Conservation (phyloP, 2,113 vertebrate genomes). For the Siniperca chuatsi region DNA sequence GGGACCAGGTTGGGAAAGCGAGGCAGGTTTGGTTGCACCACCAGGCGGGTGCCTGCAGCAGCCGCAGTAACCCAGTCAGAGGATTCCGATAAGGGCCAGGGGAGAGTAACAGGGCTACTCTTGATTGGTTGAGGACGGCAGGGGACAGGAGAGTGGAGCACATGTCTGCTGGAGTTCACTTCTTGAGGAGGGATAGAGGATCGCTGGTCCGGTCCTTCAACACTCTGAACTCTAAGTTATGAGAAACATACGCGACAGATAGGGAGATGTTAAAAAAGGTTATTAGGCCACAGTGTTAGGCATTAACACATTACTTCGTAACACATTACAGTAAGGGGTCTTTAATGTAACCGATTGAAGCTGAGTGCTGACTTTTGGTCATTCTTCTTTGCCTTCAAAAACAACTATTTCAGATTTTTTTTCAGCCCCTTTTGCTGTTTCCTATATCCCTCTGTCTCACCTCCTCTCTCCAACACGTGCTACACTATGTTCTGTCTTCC, state of each 20-base stretch:
- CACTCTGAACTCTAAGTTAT: slow-evolving; percentile 58
- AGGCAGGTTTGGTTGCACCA: slow-evolving; percentile 33
- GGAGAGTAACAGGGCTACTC: slow-evolving; percentile 45
- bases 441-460: slow-evolving; percentile 53
- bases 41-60: slow-evolving; percentile 4
- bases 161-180: slow-evolving; percentile 54
- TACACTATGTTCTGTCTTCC: slow-evolving; percentile 54
- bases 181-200: slow-evolving; percentile 54
- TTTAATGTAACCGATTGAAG: not conserved
- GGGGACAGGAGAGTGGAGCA: slow-evolving; percentile 72
- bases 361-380: not conserved
- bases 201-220: slow-evolving; percentile 62
- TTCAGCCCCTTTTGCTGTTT: not conserved
- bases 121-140: slow-evolving; percentile 80
- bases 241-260: slow-evolving; percentile 11
- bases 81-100: slow-evolving; percentile 73
- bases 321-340: too few relatives aligned
- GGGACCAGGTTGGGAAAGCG: slow-evolving; percentile 61
- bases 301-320: not conserved
- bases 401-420: not conserved
- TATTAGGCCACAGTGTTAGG: not conserved
- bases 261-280: not conserved
- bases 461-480: slow-evolving; percentile 64
- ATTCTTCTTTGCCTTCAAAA: not conserved
- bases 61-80: slow-evolving; percentile 72